These are phyloP conservation scores for Chloroceryle aenea DNA, from an alignment of 2,113 vertebrate genomes.

Conservation along the genomic window DNA sequence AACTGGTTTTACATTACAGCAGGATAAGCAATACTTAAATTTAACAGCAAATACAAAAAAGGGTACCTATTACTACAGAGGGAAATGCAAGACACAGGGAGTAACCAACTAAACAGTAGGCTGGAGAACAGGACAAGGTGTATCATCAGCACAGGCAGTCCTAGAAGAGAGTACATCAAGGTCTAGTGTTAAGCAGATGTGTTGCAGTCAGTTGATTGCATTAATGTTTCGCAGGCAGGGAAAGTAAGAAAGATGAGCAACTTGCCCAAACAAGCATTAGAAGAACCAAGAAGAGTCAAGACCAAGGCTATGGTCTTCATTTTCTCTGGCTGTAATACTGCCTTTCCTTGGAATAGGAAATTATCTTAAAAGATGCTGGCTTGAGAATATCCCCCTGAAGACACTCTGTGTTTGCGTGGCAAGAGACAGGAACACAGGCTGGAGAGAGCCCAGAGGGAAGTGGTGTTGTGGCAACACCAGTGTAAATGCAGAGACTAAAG, in stretches of 20 bases:
- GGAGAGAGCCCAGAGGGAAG: not conserved
- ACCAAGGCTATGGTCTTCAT: not conserved
- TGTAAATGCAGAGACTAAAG: not conserved
- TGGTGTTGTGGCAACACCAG: not conserved
- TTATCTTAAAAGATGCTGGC: not conserved
- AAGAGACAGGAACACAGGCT: not conserved
- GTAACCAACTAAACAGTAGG: not conserved
- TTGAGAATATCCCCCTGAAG: not conserved
- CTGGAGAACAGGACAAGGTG: not conserved
- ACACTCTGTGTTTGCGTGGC: not conserved
- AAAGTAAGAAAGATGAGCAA: not conserved
- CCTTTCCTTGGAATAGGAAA: not conserved
- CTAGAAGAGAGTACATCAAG: not conserved
- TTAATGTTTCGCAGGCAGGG: not conserved
- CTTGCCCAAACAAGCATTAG: not conserved
- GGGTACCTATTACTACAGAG: not conserved
- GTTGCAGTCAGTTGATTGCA: accelerated
- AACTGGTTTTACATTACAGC: slow-evolving; percentile 11
- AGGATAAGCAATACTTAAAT: not conserved
- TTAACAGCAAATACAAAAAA: not conserved
- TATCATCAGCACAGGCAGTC: not conserved
- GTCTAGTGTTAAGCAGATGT: too few species aligned
- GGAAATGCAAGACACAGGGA: not conserved
- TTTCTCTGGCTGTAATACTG: not conserved
- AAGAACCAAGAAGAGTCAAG: not conserved